A percentile compares a stretch with the other conserved stretches of the same genome.
phyloP scores from a whole-genome alignment of 2,797 vertebrate species.

The Carcharodon carcharias region DNA sequence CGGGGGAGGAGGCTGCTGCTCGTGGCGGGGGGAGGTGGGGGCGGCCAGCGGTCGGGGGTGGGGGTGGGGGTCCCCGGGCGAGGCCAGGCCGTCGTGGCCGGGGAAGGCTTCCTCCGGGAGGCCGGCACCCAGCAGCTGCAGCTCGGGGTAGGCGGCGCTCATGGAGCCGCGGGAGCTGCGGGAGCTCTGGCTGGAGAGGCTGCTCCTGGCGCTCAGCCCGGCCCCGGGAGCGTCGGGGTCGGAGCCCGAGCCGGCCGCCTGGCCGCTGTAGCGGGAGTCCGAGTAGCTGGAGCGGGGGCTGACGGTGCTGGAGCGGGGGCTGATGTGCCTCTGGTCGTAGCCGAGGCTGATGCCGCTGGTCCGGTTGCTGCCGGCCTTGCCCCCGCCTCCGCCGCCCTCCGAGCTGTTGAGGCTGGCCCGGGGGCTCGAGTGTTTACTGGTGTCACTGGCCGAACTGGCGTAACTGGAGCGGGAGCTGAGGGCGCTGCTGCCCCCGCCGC shows the following conservation, averaged over 20 bases:
- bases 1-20: slow-evolving; percentile 48
- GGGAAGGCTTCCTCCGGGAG: slow-evolving; percentile 62
- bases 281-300: slow-evolving; percentile 65
- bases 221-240: slow-evolving; percentile 43
- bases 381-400: slow-evolving; percentile 63
- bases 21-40: slow-evolving; percentile 60
- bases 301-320: slow-evolving; percentile 79
- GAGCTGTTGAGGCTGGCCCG: slow-evolving; percentile 80
- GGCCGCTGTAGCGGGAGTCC: slow-evolving; percentile 59
- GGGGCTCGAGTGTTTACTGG: slow-evolving; percentile 80
- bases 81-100: slow-evolving; percentile 52
- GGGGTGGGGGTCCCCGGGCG: not conserved
- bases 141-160: slow-evolving; percentile 75
- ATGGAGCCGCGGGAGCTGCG: slow-evolving; percentile 64
- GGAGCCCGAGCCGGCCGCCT: slow-evolving; percentile 39
- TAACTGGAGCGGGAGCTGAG: slow-evolving; percentile 73
- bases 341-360: slow-evolving; percentile 97
- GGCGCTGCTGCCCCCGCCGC: slow-evolving; percentile 62
- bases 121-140: slow-evolving; percentile 62
- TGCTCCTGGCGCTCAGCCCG: slow-evolving; percentile 73
- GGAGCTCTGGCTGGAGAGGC: slow-evolving; percentile 90
- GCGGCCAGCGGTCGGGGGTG: slow-evolving; percentile 48
- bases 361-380: slow-evolving; percentile 86
- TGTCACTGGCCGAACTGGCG: slow-evolving; percentile 74
- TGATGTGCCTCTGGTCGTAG: slow-evolving; percentile 86